Evolutionary conservation across 2,797 vertebrate species (phyloP), one percentile per base, ranked within the genome.

Genomic region (Falco novaeseelandiae): DNA sequence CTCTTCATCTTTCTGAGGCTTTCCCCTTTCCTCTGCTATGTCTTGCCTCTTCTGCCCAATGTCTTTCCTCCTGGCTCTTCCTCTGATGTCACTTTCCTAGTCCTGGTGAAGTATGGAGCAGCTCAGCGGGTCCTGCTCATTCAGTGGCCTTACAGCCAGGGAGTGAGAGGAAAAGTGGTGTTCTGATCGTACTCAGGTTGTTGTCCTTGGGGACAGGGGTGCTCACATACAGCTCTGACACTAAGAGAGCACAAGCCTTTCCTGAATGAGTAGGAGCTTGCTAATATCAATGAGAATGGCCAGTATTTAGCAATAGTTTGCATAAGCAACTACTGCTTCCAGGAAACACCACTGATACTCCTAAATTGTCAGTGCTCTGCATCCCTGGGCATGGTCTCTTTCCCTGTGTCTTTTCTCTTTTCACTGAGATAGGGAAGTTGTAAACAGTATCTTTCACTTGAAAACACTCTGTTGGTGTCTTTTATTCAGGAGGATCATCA

Each of bases 291-390:
- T 0, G 2, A 66, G 46, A 69, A 87, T 42, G 22, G 22, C 8
- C 26, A 30, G 5, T 76, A 51, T 74, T 77, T 67, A 84, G 25
- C 36, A 73, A 34, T 30, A 59, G 3, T 63, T 58, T 69, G n/a
- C 21, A 30, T 59, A 58, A 69, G 51, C 25, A 79, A 6, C 22
- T 46, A 9, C 36, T 89, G 54, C 42, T 92, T 84, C 46, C n/a
- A 65, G 44, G 58, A 76, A 38, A 20, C 5, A 1, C 17, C 11
- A 27, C 18, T 59, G 11, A 13, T 9, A 14, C 20, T 29, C 6
- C 72, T 76, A 72, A 70, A 48, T 72, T 0, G 0, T 69, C 3
- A 3, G 5, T 49, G 29, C 18, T 91, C 42, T 89, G n/a, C 32
- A 32, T 51, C 27, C 11, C 10, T 71, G 40, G 4, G 2, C 36